These are phyloP conservation scores for Nymphicus hollandicus DNA, from an alignment of 2,113 vertebrate species.

Conservation along the genomic window DNA sequence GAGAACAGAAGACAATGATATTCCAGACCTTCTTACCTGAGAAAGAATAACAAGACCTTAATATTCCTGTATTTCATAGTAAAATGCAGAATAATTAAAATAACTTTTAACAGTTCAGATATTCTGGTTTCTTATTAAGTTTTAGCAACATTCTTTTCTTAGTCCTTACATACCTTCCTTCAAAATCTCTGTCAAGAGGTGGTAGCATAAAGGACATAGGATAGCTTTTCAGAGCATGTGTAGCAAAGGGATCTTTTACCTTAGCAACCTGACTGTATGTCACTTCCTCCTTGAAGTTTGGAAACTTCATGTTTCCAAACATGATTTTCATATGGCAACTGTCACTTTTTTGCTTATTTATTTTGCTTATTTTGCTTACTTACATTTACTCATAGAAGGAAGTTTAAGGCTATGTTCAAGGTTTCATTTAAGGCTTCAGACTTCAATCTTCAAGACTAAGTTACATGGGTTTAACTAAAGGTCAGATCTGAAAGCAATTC, in stretches of 20 bases:
- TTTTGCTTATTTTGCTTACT: not conserved
- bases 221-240: not conserved
- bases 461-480: not conserved
- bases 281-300: not conserved
- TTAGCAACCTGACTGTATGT: not conserved
- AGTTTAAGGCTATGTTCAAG: not conserved
- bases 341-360: not conserved
- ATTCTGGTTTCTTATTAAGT: not conserved
- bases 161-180: not conserved
- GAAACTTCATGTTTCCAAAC: not conserved
- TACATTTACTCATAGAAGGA: not conserved
- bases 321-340: not conserved
- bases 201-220: not conserved
- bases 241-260: not conserved
- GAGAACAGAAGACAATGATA: not conserved
- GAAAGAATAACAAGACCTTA: not conserved
- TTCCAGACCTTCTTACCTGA: not conserved
- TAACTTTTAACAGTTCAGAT: not conserved
- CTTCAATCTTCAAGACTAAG: not conserved
- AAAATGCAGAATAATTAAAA: not conserved
- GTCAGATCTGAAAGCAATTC: conserved; percentile 3
- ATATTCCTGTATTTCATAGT: not conserved
- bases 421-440: not conserved
- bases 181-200: not conserved
- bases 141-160: not conserved